These are phyloP conservation scores for Lacanobia oleracea DNA, from an alignment of 2,888 invertebrate species.

Conservation along the genomic window DNA sequence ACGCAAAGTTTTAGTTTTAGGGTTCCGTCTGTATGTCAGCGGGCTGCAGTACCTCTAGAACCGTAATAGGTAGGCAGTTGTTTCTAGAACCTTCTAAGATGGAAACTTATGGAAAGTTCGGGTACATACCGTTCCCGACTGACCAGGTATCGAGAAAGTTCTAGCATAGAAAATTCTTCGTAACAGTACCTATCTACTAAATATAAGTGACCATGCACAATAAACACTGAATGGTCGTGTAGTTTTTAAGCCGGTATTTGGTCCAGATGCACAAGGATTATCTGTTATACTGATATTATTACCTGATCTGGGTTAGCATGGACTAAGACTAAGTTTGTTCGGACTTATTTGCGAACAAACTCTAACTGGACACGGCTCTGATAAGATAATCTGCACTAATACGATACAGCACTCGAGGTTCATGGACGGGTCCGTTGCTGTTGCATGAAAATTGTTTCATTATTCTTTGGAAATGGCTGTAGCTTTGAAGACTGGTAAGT, in stretches of 20 bases:
- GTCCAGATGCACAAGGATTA: neutral
- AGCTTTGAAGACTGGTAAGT: constrained; percentile 81
- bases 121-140: too few relatives aligned
- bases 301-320: neutral
- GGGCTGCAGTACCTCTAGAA: too few relatives aligned
- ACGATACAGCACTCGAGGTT: constrained; percentile 95
- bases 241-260: neutral
- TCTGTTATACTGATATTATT: too few relatives aligned
- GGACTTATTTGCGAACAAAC: neutral
- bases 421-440: neutral
- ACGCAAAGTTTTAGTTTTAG: too few relatives aligned
- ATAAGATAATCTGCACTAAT: constrained; percentile 23
- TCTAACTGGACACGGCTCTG: neutral
- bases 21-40: too few relatives aligned
- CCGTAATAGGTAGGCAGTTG: too few relatives aligned
- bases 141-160: too few relatives aligned
- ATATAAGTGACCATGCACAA: neutral
- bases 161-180: too few relatives aligned
- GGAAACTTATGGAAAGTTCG: too few relatives aligned
- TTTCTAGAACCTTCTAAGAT: too few relatives aligned
- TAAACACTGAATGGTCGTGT: too few relatives aligned
- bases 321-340: neutral
- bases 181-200: too few relatives aligned
- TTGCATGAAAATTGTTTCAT: neutral
- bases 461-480: constrained; percentile 84